Evolutionary conservation across 2,888 invertebrate genomes (phyloP), one percentile per base, ranked within the genome.

Genomic region (Camponotus fellah): DNA sequence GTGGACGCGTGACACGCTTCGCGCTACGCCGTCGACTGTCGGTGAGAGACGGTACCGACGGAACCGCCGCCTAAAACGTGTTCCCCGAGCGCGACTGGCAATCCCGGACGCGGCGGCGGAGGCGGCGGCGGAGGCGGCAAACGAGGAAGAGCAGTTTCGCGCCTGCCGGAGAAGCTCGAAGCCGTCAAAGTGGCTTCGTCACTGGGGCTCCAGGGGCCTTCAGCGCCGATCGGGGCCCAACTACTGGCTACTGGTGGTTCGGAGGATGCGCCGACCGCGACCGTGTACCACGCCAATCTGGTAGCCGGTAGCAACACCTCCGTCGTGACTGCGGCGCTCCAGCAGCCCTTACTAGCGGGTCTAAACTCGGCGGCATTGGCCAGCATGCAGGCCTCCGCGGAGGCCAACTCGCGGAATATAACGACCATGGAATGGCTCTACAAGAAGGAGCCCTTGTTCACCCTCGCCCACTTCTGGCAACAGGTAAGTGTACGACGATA

Each of bases 361-460:
- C 93, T 94, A 76, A 93, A 93, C 91, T 92, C 94, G 85, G 93
- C 94, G 91, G 93, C 93, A 95, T 96, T 96, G 95, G 96, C 96
- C 95, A 96, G 96, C 95, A 96, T 97, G 96, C 96, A 97, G 96
- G 94, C 95, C 91, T 96, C 96, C 95, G 95, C 96, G 94, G 97
- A 97, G 96, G 96, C 97, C 96, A 97, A 96, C 94, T 97, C 97
- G 96, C 97, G 98, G 97, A 98, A 98, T 97, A 97, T 98, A 96
- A 98, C 98, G 97, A 97, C 98, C 96, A 98, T 98, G 98, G 98
- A 98, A 96, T 98, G 98, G 98, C 97, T 98, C 95, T 98, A 98
- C 96, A 98, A 98, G 97, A 98, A 98, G 96, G 98, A 98, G 96
- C 96, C 98, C 96, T 98, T 98, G 96, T 98, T 98, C 96, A 96